Evolutionary conservation across 1,140 invertebrate species (phyloP).

Genomic region (Atopsyche davidsoni): DNA sequence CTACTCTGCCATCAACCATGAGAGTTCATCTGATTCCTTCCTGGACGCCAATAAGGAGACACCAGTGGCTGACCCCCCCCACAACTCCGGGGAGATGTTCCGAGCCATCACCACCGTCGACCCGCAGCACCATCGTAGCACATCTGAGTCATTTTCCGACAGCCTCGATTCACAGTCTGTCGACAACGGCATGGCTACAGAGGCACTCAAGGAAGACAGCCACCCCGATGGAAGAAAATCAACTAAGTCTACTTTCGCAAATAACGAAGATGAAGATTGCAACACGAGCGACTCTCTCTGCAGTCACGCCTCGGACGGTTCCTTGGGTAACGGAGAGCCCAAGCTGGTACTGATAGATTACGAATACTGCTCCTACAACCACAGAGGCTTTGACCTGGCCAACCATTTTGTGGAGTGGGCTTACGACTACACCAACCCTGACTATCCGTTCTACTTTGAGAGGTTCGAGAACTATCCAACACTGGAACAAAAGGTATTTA

Average conservation of each 20-base stretch:
- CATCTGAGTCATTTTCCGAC: too few species aligned
- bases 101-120: background rate
- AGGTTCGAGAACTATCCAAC: constrained; percentile 63
- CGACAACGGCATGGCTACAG: too few species aligned
- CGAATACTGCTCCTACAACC: constrained; percentile 92
- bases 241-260: too few species aligned
- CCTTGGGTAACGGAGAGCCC: constrained; percentile 44
- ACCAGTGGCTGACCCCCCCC: background rate
- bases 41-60: background rate
- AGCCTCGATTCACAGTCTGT: too few species aligned
- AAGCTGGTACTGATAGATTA: constrained; percentile 82
- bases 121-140: too few species aligned
- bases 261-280: constrained; percentile 33
- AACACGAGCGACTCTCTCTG: constrained; percentile 38
- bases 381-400: constrained; percentile 89
- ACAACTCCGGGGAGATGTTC: constrained; percentile 1
- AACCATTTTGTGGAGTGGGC: constrained; percentile 96
- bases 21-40: constrained; percentile 24
- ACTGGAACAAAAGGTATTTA: constrained; percentile 71
- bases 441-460: constrained; percentile 74
- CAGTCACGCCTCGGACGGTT: constrained; percentile 40
- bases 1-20: constrained; percentile 22
- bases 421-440: constrained; percentile 78
- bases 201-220: too few species aligned
- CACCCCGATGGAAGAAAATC: too few species aligned